Evolutionary conservation across 2,888 invertebrate species (phyloP).

Genomic region (Drosophila multiciliata): DNA sequence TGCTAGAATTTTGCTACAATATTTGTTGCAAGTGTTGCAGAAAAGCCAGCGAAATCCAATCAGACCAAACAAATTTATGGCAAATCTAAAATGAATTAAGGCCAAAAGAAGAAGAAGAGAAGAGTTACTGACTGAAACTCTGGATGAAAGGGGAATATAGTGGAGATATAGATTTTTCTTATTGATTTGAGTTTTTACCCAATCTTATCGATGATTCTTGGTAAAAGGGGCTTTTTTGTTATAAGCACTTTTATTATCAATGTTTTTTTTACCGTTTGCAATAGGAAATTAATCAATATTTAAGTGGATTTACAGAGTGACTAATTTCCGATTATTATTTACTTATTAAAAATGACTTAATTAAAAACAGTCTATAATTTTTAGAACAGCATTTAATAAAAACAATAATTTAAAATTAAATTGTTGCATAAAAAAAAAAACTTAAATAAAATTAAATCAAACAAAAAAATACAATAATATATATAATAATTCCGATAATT

Average conservation of each 20-base stretch:
- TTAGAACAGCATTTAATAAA: not conserved
- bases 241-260: not conserved
- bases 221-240: not conserved
- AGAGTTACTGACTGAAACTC: not conserved
- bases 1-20: not conserved
- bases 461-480: not conserved
- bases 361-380: not conserved
- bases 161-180: not conserved
- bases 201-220: not conserved
- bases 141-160: not conserved
- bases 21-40: not conserved
- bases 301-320: not conserved
- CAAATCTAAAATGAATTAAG: not conserved
- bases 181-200: not conserved
- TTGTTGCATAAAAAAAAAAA: not conserved
- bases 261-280: not conserved
- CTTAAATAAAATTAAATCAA: not conserved
- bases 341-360: not conserved
- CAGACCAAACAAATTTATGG: not conserved
- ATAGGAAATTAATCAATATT: not conserved
- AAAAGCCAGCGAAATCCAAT: not conserved
- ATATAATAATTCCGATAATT: not conserved
- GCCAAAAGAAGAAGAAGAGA: not conserved
- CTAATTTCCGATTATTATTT: not conserved
- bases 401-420: not conserved